phyloP scores from a whole-genome alignment of 2,113 vertebrate genomes.

The Thunnus maccoyii region DNA sequence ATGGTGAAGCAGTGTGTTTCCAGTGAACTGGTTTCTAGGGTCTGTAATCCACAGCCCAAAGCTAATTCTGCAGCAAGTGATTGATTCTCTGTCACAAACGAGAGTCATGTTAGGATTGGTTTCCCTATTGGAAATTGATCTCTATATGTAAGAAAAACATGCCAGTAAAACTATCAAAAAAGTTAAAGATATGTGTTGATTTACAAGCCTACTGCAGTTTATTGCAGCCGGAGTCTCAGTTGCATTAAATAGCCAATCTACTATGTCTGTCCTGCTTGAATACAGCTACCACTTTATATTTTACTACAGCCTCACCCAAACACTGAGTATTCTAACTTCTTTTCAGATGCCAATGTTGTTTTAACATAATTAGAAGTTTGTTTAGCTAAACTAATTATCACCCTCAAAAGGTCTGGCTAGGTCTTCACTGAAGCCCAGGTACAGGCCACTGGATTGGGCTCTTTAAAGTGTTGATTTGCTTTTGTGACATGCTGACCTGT shows the following conservation, averaged over 20 bases:
- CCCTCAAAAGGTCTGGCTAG: constrained; percentile 46
- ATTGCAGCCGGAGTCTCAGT: background rate
- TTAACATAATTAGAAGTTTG: constrained; percentile 83
- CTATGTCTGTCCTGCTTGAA: background rate
- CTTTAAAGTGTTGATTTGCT: constrained; percentile 78
- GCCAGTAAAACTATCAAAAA: background rate
- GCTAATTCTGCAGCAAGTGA: too few species aligned
- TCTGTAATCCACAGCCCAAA: background rate
- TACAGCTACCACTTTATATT: constrained; percentile 3
- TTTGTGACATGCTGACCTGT: constrained; percentile 67
- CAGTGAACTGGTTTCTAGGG: background rate
- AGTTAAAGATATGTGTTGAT: background rate
- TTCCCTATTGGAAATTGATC: too few species aligned
- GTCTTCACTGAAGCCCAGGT: constrained; percentile 33
- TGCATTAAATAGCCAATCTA: background rate
- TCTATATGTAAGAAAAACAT: background rate
- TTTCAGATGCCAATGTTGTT: constrained; percentile 73
- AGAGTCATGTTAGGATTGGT: background rate
- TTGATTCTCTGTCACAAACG: background rate
- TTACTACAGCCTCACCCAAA: constrained; percentile 14
- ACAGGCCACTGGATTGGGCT: constrained; percentile 29
- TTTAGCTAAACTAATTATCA: constrained; percentile 78
- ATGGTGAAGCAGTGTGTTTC: background rate
- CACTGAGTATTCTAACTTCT: constrained; percentile 64
- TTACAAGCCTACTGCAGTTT: background rate